Conservation (phyloP, 2,113 vertebrate genomes). For the Ahaetulla prasina region DNA sequence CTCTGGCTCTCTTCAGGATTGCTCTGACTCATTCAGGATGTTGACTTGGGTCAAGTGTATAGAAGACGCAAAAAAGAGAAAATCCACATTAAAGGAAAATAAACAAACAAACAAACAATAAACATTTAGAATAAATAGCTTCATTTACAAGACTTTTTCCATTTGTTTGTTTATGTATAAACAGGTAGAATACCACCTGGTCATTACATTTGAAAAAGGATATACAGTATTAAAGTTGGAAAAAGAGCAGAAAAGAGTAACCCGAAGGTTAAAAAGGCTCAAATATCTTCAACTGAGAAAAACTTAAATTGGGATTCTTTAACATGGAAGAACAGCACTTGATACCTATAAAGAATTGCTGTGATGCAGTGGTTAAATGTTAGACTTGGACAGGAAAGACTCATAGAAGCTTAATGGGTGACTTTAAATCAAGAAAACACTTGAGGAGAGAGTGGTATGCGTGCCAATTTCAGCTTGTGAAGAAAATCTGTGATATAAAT, state of each 20-base stretch:
- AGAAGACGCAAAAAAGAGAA: background rate
- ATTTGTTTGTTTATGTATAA: too few relatives aligned
- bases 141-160: too few relatives aligned
- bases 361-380: background rate
- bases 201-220: background rate
- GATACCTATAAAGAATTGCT: background rate
- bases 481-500: background rate
- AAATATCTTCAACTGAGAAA: background rate
- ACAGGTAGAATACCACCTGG: background rate
- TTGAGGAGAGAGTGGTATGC: background rate
- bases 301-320: background rate
- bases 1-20: background rate
- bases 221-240: background rate
- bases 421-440: background rate
- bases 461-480: background rate
- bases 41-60: background rate
- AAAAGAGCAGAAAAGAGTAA: background rate
- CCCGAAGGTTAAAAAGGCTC: background rate
- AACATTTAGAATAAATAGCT: too few relatives aligned
- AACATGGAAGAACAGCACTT: background rate
- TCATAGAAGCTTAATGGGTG: background rate
- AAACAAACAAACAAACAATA: too few relatives aligned
- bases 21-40: background rate
- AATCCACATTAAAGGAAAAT: background rate
- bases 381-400: background rate